A percentile compares a stretch with the other conserved stretches of the same genome.
Evolutionary conservation across 2,888 invertebrate species (phyloP).

Genomic region (Osmoderma eremita): DNA sequence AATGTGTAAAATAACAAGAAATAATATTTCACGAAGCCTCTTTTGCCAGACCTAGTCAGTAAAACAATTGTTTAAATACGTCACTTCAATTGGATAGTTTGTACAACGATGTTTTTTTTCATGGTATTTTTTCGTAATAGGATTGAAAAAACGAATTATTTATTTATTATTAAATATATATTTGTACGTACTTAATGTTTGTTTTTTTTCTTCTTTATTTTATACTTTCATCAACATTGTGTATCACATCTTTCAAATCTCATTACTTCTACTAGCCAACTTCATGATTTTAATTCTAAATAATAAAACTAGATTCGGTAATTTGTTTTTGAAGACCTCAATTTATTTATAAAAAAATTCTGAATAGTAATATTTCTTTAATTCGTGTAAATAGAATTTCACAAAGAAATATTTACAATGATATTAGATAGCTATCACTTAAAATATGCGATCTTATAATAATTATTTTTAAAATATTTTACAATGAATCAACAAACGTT

Average conservation of each 20-base stretch:
- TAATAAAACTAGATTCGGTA: neutral
- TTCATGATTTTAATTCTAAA: too few relatives aligned
- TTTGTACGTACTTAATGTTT: too few relatives aligned
- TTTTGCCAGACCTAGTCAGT: slow-evolving; percentile 30
- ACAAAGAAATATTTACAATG: slow-evolving; percentile 34
- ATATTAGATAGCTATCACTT: slow-evolving; percentile 19
- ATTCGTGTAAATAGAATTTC: slow-evolving; percentile 26
- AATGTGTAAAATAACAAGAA: too few relatives aligned
- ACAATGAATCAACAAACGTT: slow-evolving; percentile 5
- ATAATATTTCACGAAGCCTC: too few relatives aligned
- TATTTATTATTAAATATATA: slow-evolving; percentile 30
- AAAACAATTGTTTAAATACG: neutral
- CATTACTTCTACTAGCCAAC: too few relatives aligned
- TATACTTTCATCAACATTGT: too few relatives aligned
- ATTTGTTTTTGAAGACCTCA: slow-evolving; percentile 13
- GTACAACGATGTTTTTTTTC: slow-evolving; percentile 13
- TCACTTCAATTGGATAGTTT: too few relatives aligned
- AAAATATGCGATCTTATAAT: slow-evolving; percentile 23
- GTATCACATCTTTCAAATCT: too few relatives aligned
- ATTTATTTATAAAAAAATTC: slow-evolving; percentile 30
- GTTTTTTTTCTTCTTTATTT: too few relatives aligned
- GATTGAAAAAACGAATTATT: slow-evolving; percentile 10
- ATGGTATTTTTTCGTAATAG: slow-evolving; percentile 12
- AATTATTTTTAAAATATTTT: slow-evolving; percentile 15
- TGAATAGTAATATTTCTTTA: slow-evolving; percentile 30